Percentiles rank a stretch among this genome's conserved stretches.
Conservation (phyloP, 2,797 vertebrate species). For the Eptatretus atami region DNA sequence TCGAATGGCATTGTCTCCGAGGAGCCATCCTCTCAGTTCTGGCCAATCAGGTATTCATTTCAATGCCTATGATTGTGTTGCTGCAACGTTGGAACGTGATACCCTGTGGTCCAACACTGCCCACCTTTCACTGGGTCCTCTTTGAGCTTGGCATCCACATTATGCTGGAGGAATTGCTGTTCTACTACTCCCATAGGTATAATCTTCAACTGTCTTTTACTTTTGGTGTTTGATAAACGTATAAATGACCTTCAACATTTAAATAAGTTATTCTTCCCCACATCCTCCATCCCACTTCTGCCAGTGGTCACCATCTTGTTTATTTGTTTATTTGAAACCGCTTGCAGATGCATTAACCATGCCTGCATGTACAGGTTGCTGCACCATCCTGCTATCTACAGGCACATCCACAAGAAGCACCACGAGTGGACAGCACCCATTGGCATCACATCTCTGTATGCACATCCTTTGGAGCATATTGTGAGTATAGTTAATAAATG, state of each 20-base stretch:
- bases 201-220: not conserved
- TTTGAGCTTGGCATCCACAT: conserved; percentile 27
- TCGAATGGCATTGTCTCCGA: conserved; percentile 11
- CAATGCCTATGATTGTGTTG: conserved; percentile 23
- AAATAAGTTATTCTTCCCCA: too few species aligned
- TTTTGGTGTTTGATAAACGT: too few species aligned
- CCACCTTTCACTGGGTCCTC: conserved; percentile 48
- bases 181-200: conserved; percentile 73
- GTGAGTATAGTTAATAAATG: conserved; percentile 16
- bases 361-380: conserved; percentile 20
- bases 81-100: conserved; percentile 20
- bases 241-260: too few species aligned
- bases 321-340: too few species aligned
- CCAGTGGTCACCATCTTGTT: too few species aligned
- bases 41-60: conserved; percentile 29
- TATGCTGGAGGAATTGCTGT: conserved; percentile 39
- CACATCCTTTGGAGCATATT: conserved; percentile 52
- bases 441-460: conserved; percentile 31
- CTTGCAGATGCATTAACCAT: too few species aligned
- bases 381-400: conserved; percentile 45
- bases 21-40: conserved; percentile 18
- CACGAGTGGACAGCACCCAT: conserved; percentile 79
- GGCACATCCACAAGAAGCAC: conserved; percentile 53
- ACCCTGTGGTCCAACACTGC: conserved; percentile 32
- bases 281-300: too few species aligned